phyloP scores from a whole-genome alignment of 2,797 vertebrate species.

The Phrynocephalus guinanensis region DNA sequence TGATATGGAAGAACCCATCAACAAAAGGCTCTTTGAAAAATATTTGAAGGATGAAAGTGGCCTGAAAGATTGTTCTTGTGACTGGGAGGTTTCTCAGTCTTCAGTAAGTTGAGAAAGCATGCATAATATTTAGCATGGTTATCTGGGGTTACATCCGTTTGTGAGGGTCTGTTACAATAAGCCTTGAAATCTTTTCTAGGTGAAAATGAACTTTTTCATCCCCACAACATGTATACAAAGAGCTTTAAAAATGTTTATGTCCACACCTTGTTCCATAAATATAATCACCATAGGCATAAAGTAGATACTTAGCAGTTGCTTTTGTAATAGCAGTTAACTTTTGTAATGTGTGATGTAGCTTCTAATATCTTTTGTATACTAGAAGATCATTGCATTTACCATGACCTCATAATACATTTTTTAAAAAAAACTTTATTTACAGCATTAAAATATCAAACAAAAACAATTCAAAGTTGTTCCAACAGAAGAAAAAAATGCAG shows the following conservation, averaged over 20 bases:
- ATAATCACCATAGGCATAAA: background rate
- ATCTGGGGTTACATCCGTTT: background rate
- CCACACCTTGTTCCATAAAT: background rate
- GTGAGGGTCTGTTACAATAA: background rate
- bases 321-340: background rate
- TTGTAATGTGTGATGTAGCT: background rate
- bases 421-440: too few species aligned
- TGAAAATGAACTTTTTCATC: constrained; percentile 7
- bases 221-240: background rate
- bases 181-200: background rate
- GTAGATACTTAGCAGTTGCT: background rate
- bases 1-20: constrained; percentile 93
- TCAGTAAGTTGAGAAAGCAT: constrained; percentile 83
- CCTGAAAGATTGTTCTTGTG: constrained; percentile 84
- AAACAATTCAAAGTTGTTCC: too few species aligned
- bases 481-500: too few species aligned
- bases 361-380: background rate
- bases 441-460: too few species aligned
- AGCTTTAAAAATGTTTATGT: background rate
- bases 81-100: constrained; percentile 94
- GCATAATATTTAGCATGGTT: background rate
- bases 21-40: constrained; percentile 91
- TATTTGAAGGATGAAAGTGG: constrained; percentile 87
- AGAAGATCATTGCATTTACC: constrained; percentile 34
- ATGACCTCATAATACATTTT: background rate